phyloP scores from a whole-genome alignment of 2,113 vertebrate genomes.

The Riparia riparia region DNA sequence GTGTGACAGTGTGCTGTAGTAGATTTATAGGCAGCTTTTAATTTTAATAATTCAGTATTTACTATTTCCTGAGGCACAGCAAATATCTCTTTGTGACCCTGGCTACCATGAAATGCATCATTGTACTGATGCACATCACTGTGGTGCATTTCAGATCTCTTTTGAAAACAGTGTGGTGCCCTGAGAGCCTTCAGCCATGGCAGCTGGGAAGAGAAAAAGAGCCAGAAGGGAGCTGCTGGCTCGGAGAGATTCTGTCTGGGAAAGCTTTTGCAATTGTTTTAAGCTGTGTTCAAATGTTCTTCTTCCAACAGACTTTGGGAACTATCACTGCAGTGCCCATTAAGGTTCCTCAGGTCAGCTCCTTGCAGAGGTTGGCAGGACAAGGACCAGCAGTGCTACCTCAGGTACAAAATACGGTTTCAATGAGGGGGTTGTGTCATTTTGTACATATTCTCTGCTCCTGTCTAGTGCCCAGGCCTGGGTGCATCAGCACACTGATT shows the following conservation, averaged over 20 bases:
- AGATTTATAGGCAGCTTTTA: not conserved
- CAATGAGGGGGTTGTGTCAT: not conserved
- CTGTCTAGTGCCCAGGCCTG: not conserved
- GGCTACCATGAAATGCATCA: not conserved
- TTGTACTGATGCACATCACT: not conserved
- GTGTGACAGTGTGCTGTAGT: not conserved
- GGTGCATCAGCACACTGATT: not conserved
- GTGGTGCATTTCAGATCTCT: not conserved
- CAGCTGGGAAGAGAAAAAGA: not conserved
- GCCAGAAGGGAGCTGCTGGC: not conserved
- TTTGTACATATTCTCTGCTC: not conserved
- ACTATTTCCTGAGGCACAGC: not conserved
- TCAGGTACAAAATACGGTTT: conserved; percentile 84
- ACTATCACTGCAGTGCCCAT: conserved; percentile 90
- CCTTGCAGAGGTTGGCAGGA: conserved; percentile 95
- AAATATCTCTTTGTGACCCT: not conserved
- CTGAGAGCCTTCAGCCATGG: not conserved
- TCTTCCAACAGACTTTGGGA: conserved; percentile 87
- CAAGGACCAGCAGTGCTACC: conserved; percentile 94
- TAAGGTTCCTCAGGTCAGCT: conserved; percentile 98
- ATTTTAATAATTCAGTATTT: conserved; percentile 32
- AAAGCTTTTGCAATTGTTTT: conserved; percentile 11
- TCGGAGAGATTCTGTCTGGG: not conserved
- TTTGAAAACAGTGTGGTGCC: not conserved
- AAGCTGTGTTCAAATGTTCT: conserved; percentile 51